These are phyloP conservation scores for Desoria tigrina DNA, from an alignment of 2,888 invertebrate species.

Conservation along the genomic window DNA sequence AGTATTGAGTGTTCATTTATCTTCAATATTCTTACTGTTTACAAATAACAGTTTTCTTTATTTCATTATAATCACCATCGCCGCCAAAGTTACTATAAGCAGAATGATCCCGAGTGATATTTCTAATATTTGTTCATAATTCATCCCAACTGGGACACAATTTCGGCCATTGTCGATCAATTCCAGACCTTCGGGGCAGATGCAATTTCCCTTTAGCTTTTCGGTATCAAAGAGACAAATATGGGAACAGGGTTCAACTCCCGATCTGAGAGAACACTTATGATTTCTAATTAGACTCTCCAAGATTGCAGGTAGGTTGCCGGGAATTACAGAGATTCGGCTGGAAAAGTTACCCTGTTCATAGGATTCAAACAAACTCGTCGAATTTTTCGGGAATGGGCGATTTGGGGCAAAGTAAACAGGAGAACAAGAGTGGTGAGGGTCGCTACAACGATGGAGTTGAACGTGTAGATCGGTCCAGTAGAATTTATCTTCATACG, in stretches of 20 bases:
- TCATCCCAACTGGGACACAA: no score
- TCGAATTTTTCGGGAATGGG: no score
- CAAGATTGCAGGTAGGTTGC: conserved; percentile 13
- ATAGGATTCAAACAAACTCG: conserved; percentile 5
- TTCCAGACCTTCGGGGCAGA: conserved; percentile 57
- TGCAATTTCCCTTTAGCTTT: conserved; percentile 49
- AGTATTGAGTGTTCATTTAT: no score
- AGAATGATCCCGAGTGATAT: no score
- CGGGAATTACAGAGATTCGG: conserved; percentile 40
- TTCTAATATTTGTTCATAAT: no score
- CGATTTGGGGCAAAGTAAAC: conserved; percentile 39
- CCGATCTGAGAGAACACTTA: conserved; percentile 37
- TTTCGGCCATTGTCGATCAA: conserved; percentile 53
- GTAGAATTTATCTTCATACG: conserved; percentile 41
- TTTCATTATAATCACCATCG: no score
- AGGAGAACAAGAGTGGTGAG: conserved; percentile 17
- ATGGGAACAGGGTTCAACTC: conserved; percentile 55
- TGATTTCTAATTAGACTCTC: conserved; percentile 37
- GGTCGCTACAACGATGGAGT: conserved; percentile 21
- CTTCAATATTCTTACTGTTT: no score
- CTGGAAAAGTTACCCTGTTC: conserved; percentile 40
- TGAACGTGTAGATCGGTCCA: conserved; percentile 50
- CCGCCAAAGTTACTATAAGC: no score
- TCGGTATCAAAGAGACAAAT: conserved; percentile 56
- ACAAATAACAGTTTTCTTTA: no score